These are phyloP conservation scores for Psittacara wagleri DNA, from an alignment of 2,113 vertebrate species.

Conservation along the genomic window DNA sequence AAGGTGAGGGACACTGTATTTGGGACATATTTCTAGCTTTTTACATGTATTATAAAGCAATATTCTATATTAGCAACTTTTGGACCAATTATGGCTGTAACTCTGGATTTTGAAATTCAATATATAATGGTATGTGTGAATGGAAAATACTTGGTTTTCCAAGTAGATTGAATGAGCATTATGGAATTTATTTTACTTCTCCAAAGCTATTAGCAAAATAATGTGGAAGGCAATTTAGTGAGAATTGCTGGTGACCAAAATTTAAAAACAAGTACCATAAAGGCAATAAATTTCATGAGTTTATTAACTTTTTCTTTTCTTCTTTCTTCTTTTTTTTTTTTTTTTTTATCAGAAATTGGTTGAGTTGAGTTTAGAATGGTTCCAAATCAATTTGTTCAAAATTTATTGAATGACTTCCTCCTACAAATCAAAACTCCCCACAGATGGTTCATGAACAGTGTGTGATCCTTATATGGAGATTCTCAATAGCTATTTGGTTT, in stretches of 20 bases:
- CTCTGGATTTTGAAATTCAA: not conserved
- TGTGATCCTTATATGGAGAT: not conserved
- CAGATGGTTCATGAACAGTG: not conserved
- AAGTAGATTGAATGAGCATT: not conserved
- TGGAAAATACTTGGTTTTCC: not conserved
- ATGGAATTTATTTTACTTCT: not conserved
- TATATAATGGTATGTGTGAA: not conserved
- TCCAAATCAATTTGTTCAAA: not conserved
- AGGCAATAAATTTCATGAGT: not conserved
- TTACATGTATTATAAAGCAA: not conserved
- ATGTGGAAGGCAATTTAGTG: not conserved
- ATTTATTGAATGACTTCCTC: not conserved
- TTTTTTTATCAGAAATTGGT: not conserved
- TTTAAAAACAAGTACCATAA: not conserved
- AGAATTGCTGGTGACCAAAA: not conserved
- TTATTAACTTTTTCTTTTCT: not conserved
- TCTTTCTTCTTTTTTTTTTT: not conserved
- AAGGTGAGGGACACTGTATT: not conserved
- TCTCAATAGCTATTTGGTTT: not conserved
- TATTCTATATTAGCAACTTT: not conserved
- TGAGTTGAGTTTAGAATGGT: not conserved
- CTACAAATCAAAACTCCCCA: not conserved
- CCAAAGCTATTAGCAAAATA: not conserved
- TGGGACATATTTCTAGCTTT: not conserved
- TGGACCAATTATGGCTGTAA: not conserved